Evolutionary conservation across 2,888 invertebrate species (phyloP), one percentile per base, ranked within the genome.

Genomic region (Pollenia amentaria): DNA sequence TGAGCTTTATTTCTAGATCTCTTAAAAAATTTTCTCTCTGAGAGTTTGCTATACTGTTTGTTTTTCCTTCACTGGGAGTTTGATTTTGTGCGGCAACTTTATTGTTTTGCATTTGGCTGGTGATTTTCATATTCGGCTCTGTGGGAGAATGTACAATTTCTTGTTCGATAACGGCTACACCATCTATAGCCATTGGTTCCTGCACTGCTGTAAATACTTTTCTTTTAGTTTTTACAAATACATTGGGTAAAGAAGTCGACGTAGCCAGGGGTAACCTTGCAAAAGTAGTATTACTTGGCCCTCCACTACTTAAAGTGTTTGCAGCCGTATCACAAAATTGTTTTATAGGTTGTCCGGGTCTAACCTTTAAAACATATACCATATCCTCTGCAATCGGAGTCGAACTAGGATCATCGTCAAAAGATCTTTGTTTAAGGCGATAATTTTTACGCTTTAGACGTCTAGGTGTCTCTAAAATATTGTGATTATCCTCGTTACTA

Each of bases 151-250:
- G 84, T 60, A 89, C 88, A 16, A 92, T 72, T 55, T 91, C 91
- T 29, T 91, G 91, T 55, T 90, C 92, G 38, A 92, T 89, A 3
- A 92, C 89, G 3, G 91, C 90, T 44, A 92, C 84, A 38, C 92
- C 91, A 46, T 91, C 91, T 44, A 87, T 77, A 0, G 91, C 90
- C 65, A 75, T 90, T 1, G 92, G 90, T 29, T 92, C 90, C 2
- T 95, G 95, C 6, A 96, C 95, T 0, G 97, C 96, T 0, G 96
- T 96, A 88, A 97, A 97, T 89, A 97, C 95, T 93, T 96, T 97
- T 77, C 97, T 94, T 57, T 96, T 97, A 0, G 97, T 97, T 92
- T 96, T 97, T 0, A 97, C 96, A 88, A 97, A 96, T 0, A 97
- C 95, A 91, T 96, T 96, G 18, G 80, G 85, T 75, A 85, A 81